Evolutionary conservation across 2,888 invertebrate species (phyloP).

Genomic region (Oegoconia quadripuncta): DNA sequence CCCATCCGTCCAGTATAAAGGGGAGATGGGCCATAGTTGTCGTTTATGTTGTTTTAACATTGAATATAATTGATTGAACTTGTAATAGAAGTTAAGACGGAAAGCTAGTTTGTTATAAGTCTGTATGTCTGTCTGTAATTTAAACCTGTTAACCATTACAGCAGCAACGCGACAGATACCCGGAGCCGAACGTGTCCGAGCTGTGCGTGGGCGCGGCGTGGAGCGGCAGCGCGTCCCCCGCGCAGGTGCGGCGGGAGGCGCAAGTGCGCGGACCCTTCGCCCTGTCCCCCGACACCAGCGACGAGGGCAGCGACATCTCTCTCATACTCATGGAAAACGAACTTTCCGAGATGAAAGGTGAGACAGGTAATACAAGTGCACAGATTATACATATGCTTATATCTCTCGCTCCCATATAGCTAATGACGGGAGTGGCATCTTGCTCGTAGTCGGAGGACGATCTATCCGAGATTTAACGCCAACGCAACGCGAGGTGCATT

Average conservation of each 20-base stretch:
- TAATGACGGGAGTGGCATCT: too few relatives aligned
- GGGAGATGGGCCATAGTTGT: too few relatives aligned
- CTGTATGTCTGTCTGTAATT: not conserved
- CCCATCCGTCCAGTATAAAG: too few relatives aligned
- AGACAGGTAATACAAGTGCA: slow-evolving; percentile 84
- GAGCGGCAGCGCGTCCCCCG: slow-evolving; percentile 58
- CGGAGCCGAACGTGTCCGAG: slow-evolving; percentile 73
- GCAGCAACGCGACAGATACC: slow-evolving; percentile 68
- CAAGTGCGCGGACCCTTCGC: slow-evolving; percentile 80
- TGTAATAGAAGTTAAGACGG: too few relatives aligned
- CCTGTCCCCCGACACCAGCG: slow-evolving; percentile 90
- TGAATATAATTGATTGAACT: too few relatives aligned
- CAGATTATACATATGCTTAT: slow-evolving; percentile 1
- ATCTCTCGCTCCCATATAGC: too few relatives aligned
- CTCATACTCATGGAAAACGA: slow-evolving; percentile 17
- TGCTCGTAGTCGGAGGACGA: not conserved
- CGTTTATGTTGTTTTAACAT: too few relatives aligned
- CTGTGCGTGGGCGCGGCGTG: slow-evolving; percentile 60
- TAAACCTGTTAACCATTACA: slow-evolving; percentile 13
- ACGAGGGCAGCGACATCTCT: slow-evolving; percentile 90
- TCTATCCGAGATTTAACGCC: too few relatives aligned
- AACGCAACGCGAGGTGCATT: too few relatives aligned
- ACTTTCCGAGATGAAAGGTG: slow-evolving; percentile 14
- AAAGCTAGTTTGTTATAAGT: not conserved
- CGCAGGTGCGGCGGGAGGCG: slow-evolving; percentile 75